Conservation (phyloP, 2,797 vertebrate genomes). For the Coregonus suidteri region DNA sequence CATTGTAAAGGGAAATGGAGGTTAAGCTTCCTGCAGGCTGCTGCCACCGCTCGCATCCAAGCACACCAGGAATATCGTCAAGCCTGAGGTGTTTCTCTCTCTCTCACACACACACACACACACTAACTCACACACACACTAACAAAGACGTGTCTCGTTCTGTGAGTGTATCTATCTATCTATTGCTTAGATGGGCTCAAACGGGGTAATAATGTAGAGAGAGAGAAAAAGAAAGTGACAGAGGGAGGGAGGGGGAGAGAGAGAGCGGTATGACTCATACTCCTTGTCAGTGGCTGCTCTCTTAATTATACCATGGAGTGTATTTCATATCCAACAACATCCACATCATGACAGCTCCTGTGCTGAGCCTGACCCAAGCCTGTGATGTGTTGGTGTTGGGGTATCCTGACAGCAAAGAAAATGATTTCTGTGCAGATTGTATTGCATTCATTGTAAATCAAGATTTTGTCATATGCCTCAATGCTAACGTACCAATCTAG, state of each 20-base stretch:
- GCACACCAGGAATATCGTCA: neutral
- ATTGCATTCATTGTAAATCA: too few species aligned
- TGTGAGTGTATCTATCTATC: neutral
- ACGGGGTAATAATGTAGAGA: neutral
- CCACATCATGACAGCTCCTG: too few species aligned
- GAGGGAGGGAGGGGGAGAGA: neutral
- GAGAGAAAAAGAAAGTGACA: too few species aligned
- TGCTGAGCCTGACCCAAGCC: too few species aligned
- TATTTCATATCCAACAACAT: neutral
- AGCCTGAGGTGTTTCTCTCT: neutral
- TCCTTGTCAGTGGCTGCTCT: neutral
- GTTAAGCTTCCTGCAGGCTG: constrained; percentile 24
- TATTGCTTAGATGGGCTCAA: neutral
- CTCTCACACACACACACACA: neutral
- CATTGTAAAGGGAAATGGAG: constrained; percentile 24
- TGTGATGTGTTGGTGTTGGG: too few species aligned
- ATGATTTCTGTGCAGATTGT: too few species aligned
- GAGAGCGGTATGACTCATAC: neutral
- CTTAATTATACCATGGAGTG: neutral
- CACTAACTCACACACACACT: neutral
- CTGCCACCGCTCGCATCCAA: neutral
- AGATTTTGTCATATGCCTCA: too few species aligned
- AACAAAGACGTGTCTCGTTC: neutral
- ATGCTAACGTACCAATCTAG: too few species aligned
- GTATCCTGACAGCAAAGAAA: too few species aligned